Evolutionary conservation across 2,888 invertebrate genomes (phyloP).

Genomic region (Colletes collaris): DNA sequence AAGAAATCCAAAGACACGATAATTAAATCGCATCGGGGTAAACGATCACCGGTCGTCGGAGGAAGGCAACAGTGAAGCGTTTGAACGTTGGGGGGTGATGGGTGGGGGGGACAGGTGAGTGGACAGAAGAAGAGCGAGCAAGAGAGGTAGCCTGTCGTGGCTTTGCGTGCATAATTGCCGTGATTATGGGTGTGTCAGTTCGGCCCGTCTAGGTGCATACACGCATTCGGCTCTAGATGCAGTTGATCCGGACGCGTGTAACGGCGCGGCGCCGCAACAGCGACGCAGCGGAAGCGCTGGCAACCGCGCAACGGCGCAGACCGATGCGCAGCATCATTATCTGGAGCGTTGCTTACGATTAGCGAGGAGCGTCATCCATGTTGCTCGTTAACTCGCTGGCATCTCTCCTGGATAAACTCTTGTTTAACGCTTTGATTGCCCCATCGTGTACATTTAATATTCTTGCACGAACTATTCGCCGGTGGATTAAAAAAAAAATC

Average conservation of each 20-base stretch:
- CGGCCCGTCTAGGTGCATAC: conserved; percentile 65
- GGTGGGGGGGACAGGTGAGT: not conserved
- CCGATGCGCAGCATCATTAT: conserved; percentile 72
- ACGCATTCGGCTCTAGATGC: conserved; percentile 58
- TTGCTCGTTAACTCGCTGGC: conserved; percentile 66
- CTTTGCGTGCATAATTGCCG: conserved; percentile 72
- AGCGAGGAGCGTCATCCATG: conserved; percentile 64
- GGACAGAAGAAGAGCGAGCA: conserved; percentile 21
- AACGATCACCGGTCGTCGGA: conserved; percentile 60
- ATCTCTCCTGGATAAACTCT: conserved; percentile 57
- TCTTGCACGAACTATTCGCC: too few species aligned
- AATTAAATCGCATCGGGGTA: conserved; percentile 67
- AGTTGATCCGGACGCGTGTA: conserved; percentile 70
- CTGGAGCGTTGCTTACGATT: conserved; percentile 66
- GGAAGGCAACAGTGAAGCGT: conserved; percentile 23
- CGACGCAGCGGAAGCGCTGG: conserved; percentile 57
- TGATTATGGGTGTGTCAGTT: conserved; percentile 74
- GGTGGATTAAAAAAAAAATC: too few species aligned
- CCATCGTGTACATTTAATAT: too few species aligned
- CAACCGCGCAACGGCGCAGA: conserved; percentile 68
- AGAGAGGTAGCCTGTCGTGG: conserved; percentile 58
- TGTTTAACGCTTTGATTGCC: conserved; percentile 25
- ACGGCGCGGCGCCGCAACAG: conserved; percentile 52
- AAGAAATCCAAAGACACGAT: conserved; percentile 46
- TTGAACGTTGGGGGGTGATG: not conserved